Evolutionary conservation across 1,140 invertebrate genomes (phyloP), one percentile per base, ranked within the genome.

Genomic region (Cydia strobilella): DNA sequence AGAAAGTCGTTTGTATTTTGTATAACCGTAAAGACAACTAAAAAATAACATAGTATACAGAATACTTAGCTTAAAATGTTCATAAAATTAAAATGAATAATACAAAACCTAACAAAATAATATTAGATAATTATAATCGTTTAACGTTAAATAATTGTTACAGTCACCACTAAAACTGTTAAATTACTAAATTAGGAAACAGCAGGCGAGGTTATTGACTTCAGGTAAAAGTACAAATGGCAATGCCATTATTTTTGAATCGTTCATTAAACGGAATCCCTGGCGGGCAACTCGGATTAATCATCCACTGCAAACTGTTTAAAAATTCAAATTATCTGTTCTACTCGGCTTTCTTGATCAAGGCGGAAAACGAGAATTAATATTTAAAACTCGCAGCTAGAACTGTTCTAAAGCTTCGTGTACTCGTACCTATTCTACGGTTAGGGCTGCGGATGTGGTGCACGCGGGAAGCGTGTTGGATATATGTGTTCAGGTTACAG

Each of bases 271-370:
- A 59, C 31, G 15, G 54, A 80, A 77, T 77, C 75, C 75, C 77
- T 74, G 63, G 25, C 18, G 77, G 72, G 72, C 25, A 45, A 72
- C 39, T 71, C 25, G 75, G 83, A 88, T 84, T 84, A 88, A 88
- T 84, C 80, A 80, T 75, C 73, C 66, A 78, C 77, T 80, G 74
- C 74, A 35, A 77, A 72, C 77, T 84, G 76, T 85, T 88, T 86
- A 86, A 89, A 84, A 84, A 85, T 89, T 83, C 80, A 85, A 85
- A 85, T 85, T 82, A 80, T 81, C 79, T 83, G 74, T 82, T 82
- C 78, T 74, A 80, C 79, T 73, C 75, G 77, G 80, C 76, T 84
- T 82, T 83, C 69, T 25, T 51, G 75, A 82, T 83, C 79, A 66
- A 76, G 79, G 76, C 77, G 69, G 71, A 62, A 81, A 78, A 76